phyloP scores from a whole-genome alignment of 2,113 vertebrate species.

The Neoarius graeffei region DNA sequence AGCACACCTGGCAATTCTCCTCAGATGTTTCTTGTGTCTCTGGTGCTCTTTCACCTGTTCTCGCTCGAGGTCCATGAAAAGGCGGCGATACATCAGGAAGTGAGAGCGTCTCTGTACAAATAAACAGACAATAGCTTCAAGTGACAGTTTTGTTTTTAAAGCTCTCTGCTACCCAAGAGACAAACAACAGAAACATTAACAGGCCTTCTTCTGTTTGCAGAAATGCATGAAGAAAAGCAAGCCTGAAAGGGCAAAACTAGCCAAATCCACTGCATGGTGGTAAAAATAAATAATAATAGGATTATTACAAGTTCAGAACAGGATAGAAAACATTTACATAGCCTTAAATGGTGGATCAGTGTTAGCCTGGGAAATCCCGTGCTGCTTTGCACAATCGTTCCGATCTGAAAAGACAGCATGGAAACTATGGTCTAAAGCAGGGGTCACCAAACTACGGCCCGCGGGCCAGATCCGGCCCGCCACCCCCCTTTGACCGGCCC shows the following conservation, averaged over 20 bases:
- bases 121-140: background rate
- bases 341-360: background rate
- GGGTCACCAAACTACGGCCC: too few species aligned
- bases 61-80: conserved; percentile 83
- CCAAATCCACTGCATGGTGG: too few species aligned
- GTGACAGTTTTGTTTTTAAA: background rate
- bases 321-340: background rate
- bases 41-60: conserved; percentile 81
- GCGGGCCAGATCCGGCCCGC: too few species aligned
- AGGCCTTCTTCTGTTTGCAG: background rate
- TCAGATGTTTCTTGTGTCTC: conserved; percentile 76
- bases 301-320: background rate
- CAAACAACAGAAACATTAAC: background rate
- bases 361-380: too few species aligned
- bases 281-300: background rate
- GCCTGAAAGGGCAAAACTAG: background rate
- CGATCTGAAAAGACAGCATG: too few species aligned
- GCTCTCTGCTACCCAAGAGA: background rate
- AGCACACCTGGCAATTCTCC: conserved; percentile 71
- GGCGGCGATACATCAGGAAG: conserved; percentile 78
- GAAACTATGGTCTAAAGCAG: too few species aligned
- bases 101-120: conserved; percentile 75
- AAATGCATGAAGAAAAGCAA: background rate
- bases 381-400: too few species aligned
- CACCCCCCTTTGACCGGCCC: too few species aligned